Evolutionary conservation across 2,113 vertebrate species (phyloP).

Genomic region (Oryzias celebensis): DNA sequence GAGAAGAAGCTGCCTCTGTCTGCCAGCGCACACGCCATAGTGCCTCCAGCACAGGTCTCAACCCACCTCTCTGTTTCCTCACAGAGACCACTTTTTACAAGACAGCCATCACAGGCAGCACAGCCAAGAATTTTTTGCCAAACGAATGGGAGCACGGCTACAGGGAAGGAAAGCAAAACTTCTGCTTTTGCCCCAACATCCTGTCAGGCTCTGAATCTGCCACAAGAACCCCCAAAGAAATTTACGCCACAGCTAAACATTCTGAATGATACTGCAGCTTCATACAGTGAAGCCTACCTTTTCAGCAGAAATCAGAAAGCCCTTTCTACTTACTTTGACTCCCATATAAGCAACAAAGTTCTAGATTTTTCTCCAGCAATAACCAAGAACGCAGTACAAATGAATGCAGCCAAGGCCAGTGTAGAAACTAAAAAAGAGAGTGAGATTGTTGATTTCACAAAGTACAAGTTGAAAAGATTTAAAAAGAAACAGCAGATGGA

Average conservation of each 20-base stretch:
- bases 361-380: constrained; percentile 66
- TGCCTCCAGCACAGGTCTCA: constrained; percentile 15
- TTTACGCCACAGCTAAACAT: constrained; percentile 62
- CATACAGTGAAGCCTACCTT: constrained; percentile 36
- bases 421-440: constrained; percentile 21
- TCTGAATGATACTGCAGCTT: constrained; percentile 37
- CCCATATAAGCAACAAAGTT: constrained; percentile 49
- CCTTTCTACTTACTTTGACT: constrained; percentile 14
- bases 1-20: constrained; percentile 50
- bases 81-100: constrained; percentile 53
- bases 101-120: constrained; percentile 60
- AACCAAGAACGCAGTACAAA: constrained; percentile 37
- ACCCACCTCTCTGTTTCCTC: constrained; percentile 13
- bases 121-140: constrained; percentile 42
- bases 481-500: constrained; percentile 52
- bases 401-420: neutral
- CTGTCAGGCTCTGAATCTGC: constrained; percentile 29
- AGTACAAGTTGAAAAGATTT: constrained; percentile 62
- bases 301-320: constrained; percentile 36
- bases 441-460: constrained; percentile 71
- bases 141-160: constrained; percentile 15
- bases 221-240: constrained; percentile 10
- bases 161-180: constrained; percentile 10
- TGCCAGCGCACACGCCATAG: constrained; percentile 4
- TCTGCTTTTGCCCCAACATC: constrained; percentile 10